phyloP scores from a whole-genome alignment of 2,888 invertebrate genomes.

The Tiphia femorata region DNA sequence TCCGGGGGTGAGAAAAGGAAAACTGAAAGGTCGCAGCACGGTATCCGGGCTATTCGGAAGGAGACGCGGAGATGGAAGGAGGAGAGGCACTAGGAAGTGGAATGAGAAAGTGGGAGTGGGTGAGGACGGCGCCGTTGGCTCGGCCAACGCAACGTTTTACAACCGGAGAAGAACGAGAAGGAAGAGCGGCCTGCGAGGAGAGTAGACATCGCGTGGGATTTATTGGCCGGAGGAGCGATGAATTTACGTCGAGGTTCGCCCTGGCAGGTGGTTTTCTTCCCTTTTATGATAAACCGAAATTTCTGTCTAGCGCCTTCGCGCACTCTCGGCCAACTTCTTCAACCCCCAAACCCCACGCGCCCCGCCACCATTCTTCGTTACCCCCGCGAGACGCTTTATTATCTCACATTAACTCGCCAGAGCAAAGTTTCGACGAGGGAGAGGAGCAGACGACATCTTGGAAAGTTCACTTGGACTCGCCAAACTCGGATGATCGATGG shows the following conservation, averaged over 20 bases:
- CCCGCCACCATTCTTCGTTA: no score
- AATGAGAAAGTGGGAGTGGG: not conserved
- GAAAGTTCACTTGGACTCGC: no score
- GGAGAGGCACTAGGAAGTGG: not conserved
- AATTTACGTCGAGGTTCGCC: slow-evolving; percentile 56
- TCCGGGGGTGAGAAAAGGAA: not conserved
- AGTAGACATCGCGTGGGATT: slow-evolving; percentile 47
- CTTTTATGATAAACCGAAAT: slow-evolving; percentile 42
- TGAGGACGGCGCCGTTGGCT: slow-evolving; percentile 31
- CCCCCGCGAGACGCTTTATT: no score
- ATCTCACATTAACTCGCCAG: no score
- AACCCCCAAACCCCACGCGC: no score
- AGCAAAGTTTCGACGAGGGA: no score
- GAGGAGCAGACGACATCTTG: no score
- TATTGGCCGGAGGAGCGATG: slow-evolving; percentile 56
- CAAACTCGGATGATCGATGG: no score
- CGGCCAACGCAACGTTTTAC: slow-evolving; percentile 52
- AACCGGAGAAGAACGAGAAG: slow-evolving; percentile 35
- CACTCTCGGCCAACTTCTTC: not conserved
- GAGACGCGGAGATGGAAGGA: not conserved
- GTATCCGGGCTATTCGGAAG: not conserved
- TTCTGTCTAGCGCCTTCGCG: slow-evolving; percentile 12
- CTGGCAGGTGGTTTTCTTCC: slow-evolving; percentile 51
- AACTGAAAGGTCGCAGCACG: not conserved
- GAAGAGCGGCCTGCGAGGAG: slow-evolving; percentile 18